Conservation (phyloP, 1,140 invertebrate species). For the Drosophila kohkoa region DNA sequence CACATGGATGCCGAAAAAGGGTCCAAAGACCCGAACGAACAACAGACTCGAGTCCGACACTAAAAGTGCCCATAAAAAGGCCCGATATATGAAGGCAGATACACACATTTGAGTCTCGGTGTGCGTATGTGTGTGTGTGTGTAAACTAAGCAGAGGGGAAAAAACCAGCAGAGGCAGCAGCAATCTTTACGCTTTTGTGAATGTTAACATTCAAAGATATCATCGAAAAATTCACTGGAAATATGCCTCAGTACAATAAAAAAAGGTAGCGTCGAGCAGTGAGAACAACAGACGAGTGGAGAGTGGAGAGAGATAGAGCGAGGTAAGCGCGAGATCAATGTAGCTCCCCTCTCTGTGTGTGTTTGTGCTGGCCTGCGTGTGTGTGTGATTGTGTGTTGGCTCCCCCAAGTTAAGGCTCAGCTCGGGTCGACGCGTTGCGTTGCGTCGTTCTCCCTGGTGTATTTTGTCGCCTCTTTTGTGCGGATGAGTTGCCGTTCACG, state of each 20-base stretch:
- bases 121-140: slow-evolving; percentile 14
- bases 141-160: slow-evolving; percentile 7
- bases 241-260: slow-evolving; percentile 60
- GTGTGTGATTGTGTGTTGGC: slow-evolving; percentile 7
- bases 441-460: slow-evolving; percentile 22
- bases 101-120: not conserved
- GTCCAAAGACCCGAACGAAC: slow-evolving; percentile 59
- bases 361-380: not conserved
- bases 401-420: slow-evolving; percentile 32
- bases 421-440: slow-evolving; percentile 9
- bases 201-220: slow-evolving; percentile 84
- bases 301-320: not conserved
- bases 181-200: slow-evolving; percentile 83
- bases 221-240: slow-evolving; percentile 83
- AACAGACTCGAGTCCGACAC: slow-evolving; percentile 56
- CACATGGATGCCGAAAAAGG: slow-evolving; percentile 62
- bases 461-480: slow-evolving; percentile 78
- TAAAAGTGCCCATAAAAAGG: slow-evolving; percentile 77
- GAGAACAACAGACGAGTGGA: slow-evolving; percentile 4
- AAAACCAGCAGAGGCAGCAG: slow-evolving; percentile 27
- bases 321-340: slow-evolving; percentile 37
- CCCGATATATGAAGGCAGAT: slow-evolving; percentile 46
- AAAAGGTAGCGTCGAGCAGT: slow-evolving; percentile 6
- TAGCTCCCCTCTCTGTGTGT: slow-evolving; percentile 17
- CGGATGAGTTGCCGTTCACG: slow-evolving; percentile 79